These are phyloP conservation scores for Protonemura montana DNA, from an alignment of 2,888 invertebrate genomes.

Conservation along the genomic window DNA sequence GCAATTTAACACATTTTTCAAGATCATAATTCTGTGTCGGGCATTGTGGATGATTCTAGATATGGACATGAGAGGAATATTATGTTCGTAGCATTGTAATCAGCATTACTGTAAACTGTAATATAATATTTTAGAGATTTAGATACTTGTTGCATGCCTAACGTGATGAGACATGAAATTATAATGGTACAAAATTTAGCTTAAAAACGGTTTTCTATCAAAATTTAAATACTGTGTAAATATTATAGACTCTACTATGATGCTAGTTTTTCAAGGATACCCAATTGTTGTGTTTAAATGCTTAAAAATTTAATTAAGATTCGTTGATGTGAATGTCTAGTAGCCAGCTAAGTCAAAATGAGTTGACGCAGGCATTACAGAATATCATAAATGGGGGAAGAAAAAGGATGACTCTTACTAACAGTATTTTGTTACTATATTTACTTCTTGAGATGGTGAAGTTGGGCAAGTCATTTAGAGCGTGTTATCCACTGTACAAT, in stretches of 20 bases:
- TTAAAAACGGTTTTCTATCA: neutral
- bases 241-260: neutral
- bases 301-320: constrained; percentile 7
- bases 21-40: too few relatives aligned
- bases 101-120: neutral
- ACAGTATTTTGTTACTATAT: constrained; percentile 7
- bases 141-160: constrained; percentile 7
- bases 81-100: neutral
- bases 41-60: neutral
- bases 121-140: neutral
- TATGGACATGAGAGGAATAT: neutral
- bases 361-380: neutral
- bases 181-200: constrained; percentile 3
- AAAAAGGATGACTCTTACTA: neutral
- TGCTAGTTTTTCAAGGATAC: constrained; percentile 7
- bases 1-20: too few relatives aligned
- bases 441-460: neutral
- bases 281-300: constrained; percentile 3
- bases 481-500: neutral
- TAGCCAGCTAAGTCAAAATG: neutral
- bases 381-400: neutral
- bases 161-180: neutral
- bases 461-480: neutral
- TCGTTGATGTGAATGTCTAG: neutral
- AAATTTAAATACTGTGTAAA: neutral